phyloP scores from a whole-genome alignment of 2,113 vertebrate genomes.

The Burhinus bistriatus region DNA sequence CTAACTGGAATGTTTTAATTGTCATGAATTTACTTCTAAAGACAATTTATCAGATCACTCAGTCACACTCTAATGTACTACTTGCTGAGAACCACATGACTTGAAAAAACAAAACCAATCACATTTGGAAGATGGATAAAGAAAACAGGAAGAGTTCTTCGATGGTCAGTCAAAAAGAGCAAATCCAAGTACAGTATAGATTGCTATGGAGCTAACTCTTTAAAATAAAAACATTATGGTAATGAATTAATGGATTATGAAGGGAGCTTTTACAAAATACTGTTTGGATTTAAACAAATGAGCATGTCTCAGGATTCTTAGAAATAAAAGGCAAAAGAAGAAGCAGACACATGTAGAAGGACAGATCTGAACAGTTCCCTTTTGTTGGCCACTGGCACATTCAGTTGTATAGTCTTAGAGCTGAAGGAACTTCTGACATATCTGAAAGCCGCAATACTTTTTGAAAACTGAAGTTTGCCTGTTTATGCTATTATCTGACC shows the following conservation, averaged over 20 bases:
- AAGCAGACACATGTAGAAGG: not conserved
- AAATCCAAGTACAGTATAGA: not conserved
- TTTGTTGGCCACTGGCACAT: not conserved
- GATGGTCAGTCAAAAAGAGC: constrained; percentile 68
- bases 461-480: not conserved
- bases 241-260: not conserved
- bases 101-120: constrained; percentile 8
- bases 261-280: not conserved
- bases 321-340: not conserved
- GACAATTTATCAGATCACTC: constrained; percentile 10
- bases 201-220: not conserved
- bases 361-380: not conserved
- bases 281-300: not conserved
- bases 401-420: not conserved
- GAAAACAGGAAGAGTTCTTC: constrained; percentile 72
- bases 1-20: not conserved
- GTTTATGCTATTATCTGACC: not conserved
- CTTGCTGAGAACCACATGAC: constrained; percentile 14
- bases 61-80: not conserved
- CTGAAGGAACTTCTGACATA: not conserved
- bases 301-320: not conserved
- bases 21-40: constrained; percentile 13
- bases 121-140: constrained; percentile 56
- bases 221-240: not conserved
- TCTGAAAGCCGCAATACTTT: not conserved